Evolutionary conservation across 2,113 vertebrate species (phyloP).

Genomic region (Aptenodytes forsteri): DNA sequence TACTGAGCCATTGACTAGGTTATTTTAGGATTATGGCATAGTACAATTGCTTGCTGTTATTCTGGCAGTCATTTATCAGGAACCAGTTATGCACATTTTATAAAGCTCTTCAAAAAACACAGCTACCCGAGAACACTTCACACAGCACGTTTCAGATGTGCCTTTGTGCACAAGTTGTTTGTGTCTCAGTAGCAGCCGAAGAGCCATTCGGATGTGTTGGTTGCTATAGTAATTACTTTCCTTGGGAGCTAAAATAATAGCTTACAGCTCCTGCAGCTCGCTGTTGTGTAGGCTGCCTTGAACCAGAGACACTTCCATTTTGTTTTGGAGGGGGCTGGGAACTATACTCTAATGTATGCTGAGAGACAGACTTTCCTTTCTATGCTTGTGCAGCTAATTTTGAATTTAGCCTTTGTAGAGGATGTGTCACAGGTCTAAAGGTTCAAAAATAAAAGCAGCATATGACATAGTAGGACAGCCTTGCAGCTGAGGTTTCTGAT

Average conservation of each 20-base stretch:
- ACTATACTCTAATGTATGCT: neutral
- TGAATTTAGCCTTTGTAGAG: neutral
- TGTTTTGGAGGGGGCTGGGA: neutral
- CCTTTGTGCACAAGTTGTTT: slow-evolving; percentile 38
- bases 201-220: slow-evolving; percentile 10
- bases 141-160: neutral
- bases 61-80: neutral
- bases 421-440: neutral
- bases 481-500: neutral
- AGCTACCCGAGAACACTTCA: neutral
- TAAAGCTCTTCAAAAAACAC: neutral
- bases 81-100: neutral
- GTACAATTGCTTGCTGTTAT: neutral
- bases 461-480: neutral
- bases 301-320: slow-evolving; percentile 18
- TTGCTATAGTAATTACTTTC: slow-evolving; percentile 73
- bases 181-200: slow-evolving; percentile 15
- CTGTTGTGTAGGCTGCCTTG: slow-evolving; percentile 43
- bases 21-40: neutral
- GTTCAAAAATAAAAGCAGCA: neutral
- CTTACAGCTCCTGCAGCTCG: slow-evolving; percentile 35
- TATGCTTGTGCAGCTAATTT: neutral
- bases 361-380: neutral
- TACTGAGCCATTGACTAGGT: slow-evolving; percentile 12
- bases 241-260: slow-evolving; percentile 56